Conservation (phyloP, 2,113 vertebrate genomes). For the Toxostoma redivivum region DNA sequence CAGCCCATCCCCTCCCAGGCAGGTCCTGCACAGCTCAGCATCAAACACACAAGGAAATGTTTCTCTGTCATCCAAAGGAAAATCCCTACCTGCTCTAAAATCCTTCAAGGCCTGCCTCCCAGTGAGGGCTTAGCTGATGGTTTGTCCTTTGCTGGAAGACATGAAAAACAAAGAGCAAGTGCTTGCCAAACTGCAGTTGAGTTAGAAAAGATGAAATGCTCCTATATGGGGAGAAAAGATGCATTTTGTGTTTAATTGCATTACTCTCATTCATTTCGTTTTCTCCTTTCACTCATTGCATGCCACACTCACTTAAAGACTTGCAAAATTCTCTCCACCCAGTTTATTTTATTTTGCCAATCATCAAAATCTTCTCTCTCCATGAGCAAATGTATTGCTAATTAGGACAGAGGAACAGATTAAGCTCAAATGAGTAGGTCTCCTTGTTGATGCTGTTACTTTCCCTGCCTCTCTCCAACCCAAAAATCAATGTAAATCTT, state of each 20-base stretch:
- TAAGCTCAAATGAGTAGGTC: not conserved
- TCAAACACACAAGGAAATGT: not conserved
- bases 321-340: not conserved
- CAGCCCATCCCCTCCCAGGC: not conserved
- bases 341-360: not conserved
- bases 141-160: slow-evolving; percentile 48
- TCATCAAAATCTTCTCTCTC: not conserved
- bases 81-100: slow-evolving; percentile 25
- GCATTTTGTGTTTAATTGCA: not conserved
- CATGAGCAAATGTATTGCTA: not conserved
- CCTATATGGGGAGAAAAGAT: not conserved
- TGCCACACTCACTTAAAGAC: not conserved
- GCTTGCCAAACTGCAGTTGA: not conserved
- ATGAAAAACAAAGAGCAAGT: not conserved
- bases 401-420: not conserved
- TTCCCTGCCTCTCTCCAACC: not conserved
- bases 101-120: slow-evolving; percentile 1
- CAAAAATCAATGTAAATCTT: not conserved
- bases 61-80: not conserved
- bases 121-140: not conserved
- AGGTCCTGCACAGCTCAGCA: not conserved
- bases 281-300: not conserved
- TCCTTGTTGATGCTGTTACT: not conserved
- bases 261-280: not conserved
- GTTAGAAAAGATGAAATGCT: not conserved